phyloP scores from a whole-genome alignment of 1,140 invertebrate genomes.

The Tetragonula clypearis region DNA sequence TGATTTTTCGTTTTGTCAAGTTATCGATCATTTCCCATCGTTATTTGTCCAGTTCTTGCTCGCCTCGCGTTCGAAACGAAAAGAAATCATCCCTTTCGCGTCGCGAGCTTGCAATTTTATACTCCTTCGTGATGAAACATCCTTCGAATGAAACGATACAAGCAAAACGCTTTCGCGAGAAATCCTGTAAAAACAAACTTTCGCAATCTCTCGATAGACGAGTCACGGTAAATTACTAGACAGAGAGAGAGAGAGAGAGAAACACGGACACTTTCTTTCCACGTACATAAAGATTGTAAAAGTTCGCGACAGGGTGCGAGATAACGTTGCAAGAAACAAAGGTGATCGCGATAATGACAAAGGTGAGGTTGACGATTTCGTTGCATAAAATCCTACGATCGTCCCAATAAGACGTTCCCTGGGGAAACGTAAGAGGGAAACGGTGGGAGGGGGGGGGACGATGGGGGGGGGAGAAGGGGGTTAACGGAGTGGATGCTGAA shows the following conservation, averaged over 20 bases:
- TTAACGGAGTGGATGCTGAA: slow-evolving; percentile 49
- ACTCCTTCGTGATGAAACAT: background rate
- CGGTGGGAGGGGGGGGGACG: background rate
- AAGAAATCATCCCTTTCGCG: too few relatives aligned
- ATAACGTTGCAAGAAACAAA: background rate
- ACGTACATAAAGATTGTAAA: too few relatives aligned
- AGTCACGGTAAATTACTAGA: background rate
- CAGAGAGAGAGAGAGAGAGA: too few relatives aligned
- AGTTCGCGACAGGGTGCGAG: background rate
- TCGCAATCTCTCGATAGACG: background rate
- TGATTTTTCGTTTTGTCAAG: too few relatives aligned
- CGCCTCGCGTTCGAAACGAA: too few relatives aligned
- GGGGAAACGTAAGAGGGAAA: background rate
- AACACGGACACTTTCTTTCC: too few relatives aligned
- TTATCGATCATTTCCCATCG: too few relatives aligned
- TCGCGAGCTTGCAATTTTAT: background rate
- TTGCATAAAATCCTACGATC: slow-evolving; percentile 25
- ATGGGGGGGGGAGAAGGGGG: slow-evolving; percentile 13
- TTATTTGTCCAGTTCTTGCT: too few relatives aligned
- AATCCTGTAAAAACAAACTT: background rate
- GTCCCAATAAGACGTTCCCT: slow-evolving; percentile 6
- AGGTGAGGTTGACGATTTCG: slow-evolving; percentile 20
- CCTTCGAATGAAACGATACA: background rate
- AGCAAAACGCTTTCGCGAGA: too few relatives aligned
- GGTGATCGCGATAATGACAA: background rate